A percentile compares a stretch with the other conserved stretches of the same genome.
These are phyloP conservation scores for Orthosia cruda DNA, from an alignment of 2,888 invertebrate genomes.

Conservation along the genomic window DNA sequence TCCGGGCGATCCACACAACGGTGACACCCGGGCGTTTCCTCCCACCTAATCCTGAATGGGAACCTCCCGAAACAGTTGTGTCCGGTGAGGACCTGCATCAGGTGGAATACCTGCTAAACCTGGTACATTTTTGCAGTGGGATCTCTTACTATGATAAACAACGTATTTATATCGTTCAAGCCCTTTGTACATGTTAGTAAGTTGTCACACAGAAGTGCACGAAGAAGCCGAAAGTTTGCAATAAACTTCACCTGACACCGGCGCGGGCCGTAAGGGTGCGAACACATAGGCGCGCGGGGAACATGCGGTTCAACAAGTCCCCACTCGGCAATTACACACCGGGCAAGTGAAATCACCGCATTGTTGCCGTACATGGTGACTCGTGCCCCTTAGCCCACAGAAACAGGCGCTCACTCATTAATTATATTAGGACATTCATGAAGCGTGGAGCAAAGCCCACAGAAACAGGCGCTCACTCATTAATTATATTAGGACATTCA, in stretches of 20 bases:
- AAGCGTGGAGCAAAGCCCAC: background rate
- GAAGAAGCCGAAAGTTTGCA: slow-evolving; percentile 9
- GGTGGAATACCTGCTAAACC: too few relatives aligned
- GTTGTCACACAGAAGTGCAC: background rate
- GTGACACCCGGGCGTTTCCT: too few relatives aligned
- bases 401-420: slow-evolving; percentile 5
- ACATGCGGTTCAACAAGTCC: slow-evolving; percentile 21
- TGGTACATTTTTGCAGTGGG: too few relatives aligned
- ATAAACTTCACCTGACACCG: too few relatives aligned
- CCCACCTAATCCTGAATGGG: too few relatives aligned
- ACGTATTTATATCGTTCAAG: slow-evolving; percentile 6
- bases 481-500: slow-evolving; percentile 1
- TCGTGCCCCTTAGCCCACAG: background rate
- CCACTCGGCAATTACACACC: slow-evolving; percentile 14
- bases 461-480: slow-evolving; percentile 8
- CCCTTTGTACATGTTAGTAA: background rate
- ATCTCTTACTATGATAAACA: background rate
- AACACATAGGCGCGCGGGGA: background rate
- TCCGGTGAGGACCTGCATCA: too few relatives aligned
- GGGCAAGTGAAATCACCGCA: slow-evolving; percentile 19
- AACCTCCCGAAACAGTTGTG: too few relatives aligned
- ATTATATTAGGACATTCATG: background rate
- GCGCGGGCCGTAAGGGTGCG: too few relatives aligned
- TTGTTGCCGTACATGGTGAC: slow-evolving; percentile 9
- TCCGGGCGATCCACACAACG: too few relatives aligned